Conservation (phyloP, 2,797 vertebrate genomes). For the Carapus acus region DNA sequence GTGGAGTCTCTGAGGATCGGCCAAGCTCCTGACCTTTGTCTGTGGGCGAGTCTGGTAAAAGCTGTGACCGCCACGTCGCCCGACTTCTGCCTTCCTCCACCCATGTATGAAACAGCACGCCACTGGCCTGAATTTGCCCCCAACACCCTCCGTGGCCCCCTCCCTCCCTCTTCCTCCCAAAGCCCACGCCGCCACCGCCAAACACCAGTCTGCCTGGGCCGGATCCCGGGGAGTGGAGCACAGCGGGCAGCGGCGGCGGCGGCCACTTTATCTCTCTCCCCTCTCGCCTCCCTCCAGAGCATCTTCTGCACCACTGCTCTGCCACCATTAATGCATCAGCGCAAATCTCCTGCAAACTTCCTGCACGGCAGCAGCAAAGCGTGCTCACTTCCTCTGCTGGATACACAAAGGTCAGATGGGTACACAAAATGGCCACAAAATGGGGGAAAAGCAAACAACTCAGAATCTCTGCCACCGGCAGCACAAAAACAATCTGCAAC, state of each 20-base stretch:
- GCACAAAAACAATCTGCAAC: too few relatives aligned
- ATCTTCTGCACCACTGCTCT: conserved; percentile 61
- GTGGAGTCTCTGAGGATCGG: background rate
- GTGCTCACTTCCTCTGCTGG: conserved; percentile 33
- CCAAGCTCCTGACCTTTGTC: conserved; percentile 18
- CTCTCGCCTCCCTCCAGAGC: conserved; percentile 29
- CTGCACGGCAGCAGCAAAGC: conserved; percentile 35
- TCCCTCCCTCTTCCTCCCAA: conserved; percentile 4
- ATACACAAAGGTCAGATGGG: conserved; percentile 8
- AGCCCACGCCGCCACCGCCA: background rate
- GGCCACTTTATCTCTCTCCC: conserved; percentile 11
- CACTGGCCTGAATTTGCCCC: conserved; percentile 48
- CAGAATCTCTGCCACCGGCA: too few relatives aligned
- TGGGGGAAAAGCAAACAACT: too few relatives aligned
- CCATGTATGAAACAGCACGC: conserved; percentile 10
- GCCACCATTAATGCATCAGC: conserved; percentile 66
- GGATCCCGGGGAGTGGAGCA: conserved; percentile 26
- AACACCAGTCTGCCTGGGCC: conserved; percentile 43
- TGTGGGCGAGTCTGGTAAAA: conserved; percentile 18
- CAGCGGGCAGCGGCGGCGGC: conserved; percentile 20
- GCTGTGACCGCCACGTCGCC: conserved; percentile 19
- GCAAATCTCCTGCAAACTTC: conserved; percentile 54
- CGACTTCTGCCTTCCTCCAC: conserved; percentile 1
- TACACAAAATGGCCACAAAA: conserved; percentile 16
- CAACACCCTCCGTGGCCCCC: conserved; percentile 7